These are phyloP conservation scores for Allacma fusca DNA, from an alignment of 2,888 invertebrate species.

Conservation along the genomic window DNA sequence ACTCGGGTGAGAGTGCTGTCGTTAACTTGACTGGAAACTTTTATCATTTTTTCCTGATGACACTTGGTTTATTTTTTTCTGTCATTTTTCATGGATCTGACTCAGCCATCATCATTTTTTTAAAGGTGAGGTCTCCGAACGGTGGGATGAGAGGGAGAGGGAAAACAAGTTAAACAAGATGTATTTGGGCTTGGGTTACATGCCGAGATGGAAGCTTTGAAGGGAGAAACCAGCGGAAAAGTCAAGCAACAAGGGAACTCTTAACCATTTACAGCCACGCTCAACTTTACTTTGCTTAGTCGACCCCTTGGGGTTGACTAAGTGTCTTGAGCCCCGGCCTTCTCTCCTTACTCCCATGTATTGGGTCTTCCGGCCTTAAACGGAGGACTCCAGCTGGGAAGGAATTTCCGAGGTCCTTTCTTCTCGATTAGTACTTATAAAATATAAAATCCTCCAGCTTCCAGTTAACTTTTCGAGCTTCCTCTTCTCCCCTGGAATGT, in stretches of 20 bases:
- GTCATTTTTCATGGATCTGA: too few species aligned
- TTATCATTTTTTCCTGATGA: constrained; percentile 24
- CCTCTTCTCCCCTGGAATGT: too few species aligned
- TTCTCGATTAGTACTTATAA: not conserved
- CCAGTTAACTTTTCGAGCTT: not conserved
- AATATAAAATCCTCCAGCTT: not conserved
- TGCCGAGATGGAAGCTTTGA: too few species aligned
- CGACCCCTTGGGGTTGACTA: constrained; percentile 37
- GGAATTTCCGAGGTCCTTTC: not conserved
- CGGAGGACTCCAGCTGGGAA: constrained; percentile 25
- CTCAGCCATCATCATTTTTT: too few species aligned
- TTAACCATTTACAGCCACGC: constrained; percentile 34
- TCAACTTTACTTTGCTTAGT: constrained; percentile 37
- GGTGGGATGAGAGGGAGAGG: too few species aligned
- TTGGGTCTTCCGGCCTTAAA: not conserved
- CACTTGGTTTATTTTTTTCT: too few species aligned
- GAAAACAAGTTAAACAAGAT: too few species aligned
- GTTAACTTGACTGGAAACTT: not conserved
- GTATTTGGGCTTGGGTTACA: too few species aligned
- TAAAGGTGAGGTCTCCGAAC: too few species aligned
- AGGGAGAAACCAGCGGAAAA: constrained; percentile 34
- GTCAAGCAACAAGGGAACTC: constrained; percentile 32
- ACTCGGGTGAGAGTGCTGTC: not conserved
- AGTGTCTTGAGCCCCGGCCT: not conserved
- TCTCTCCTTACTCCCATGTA: not conserved